Evolutionary conservation across 2,113 vertebrate genomes (phyloP).

Genomic region (Toxotes jaculatrix): DNA sequence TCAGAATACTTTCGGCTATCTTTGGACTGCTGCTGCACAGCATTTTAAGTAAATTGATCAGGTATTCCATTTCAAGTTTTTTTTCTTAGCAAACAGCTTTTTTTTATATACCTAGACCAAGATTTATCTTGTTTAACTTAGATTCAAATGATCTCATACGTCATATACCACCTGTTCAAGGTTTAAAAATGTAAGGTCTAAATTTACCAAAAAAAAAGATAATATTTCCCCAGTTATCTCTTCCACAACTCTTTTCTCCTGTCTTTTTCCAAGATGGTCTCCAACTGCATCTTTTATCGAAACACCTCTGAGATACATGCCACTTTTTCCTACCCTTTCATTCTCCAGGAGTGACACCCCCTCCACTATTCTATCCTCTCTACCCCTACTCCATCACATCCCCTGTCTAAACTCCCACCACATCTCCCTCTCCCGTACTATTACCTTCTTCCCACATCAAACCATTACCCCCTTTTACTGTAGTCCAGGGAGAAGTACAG

Average conservation of each 20-base stretch:
- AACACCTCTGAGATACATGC: no score
- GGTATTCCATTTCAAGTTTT: background rate
- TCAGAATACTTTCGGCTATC: background rate
- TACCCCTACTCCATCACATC: background rate
- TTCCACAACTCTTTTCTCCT: no score
- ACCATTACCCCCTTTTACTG: conserved; percentile 7
- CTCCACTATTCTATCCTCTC: conserved; percentile 3
- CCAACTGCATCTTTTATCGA: no score
- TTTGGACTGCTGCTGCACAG: no score
- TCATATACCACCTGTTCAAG: background rate
- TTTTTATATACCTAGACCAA: background rate
- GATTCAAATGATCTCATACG: background rate
- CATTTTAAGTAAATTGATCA: background rate
- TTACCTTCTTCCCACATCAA: background rate
- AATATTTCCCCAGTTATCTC: no score
- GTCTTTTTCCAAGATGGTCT: no score
- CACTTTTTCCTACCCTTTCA: background rate
- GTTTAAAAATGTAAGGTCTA: background rate
- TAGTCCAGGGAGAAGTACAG: background rate
- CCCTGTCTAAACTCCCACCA: background rate
- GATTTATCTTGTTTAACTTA: background rate
- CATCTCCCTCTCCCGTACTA: background rate
- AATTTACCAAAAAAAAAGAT: background rate
- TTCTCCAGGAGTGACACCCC: conserved; percentile 1
- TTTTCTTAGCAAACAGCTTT: background rate